phyloP scores from a whole-genome alignment of 2,113 vertebrate genomes.

The Mustela nigripes region DNA sequence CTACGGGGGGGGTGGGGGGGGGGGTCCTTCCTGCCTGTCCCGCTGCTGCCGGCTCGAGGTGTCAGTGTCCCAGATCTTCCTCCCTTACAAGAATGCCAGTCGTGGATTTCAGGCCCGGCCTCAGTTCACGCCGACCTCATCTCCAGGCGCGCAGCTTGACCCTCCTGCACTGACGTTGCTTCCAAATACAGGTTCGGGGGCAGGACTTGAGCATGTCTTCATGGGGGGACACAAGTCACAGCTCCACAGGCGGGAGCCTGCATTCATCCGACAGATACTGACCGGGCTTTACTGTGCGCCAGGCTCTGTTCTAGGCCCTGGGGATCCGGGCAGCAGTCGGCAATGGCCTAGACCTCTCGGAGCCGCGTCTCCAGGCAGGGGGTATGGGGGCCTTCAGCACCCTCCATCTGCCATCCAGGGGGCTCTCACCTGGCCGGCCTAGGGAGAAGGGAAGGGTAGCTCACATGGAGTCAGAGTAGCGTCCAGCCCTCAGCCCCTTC shows the following conservation, averaged over 20 bases:
- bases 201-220: background rate
- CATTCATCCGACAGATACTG: accelerated
- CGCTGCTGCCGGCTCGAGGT: background rate
- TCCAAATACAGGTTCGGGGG: background rate
- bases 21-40: background rate
- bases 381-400: accelerated
- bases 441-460: background rate
- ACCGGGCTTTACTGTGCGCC: accelerated
- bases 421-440: background rate
- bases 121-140: background rate
- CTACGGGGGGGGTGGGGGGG: too few species aligned
- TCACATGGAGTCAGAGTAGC: accelerated
- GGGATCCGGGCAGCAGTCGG: accelerated
- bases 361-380: background rate
- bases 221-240: too few species aligned
- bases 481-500: background rate
- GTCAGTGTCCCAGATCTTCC: background rate
- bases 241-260: accelerated
- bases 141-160: background rate
- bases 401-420: background rate
- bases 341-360: accelerated
- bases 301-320: accelerated
- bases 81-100: accelerated
- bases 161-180: background rate
- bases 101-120: accelerated